phyloP scores from a whole-genome alignment of 2,113 vertebrate genomes.

The Prinia subflava region DNA sequence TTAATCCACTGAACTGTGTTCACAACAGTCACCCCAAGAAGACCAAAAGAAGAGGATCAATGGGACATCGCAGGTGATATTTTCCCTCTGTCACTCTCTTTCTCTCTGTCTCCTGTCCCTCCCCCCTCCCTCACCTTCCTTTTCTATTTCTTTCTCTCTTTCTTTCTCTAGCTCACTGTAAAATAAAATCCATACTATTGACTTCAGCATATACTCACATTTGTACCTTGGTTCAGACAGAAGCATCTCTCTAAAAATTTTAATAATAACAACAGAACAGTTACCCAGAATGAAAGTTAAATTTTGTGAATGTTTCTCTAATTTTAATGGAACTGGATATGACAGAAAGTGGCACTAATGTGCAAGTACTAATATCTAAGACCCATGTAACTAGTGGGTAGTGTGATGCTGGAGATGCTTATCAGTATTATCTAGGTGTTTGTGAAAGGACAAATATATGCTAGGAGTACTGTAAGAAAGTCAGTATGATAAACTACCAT shows the following conservation, averaged over 20 bases:
- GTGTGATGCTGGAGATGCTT: not conserved
- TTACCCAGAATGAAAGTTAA: not conserved
- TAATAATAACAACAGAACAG: rapidly evolving
- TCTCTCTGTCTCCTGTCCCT: not conserved
- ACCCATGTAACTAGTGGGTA: not conserved
- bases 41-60: not conserved
- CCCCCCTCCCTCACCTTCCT: rapidly evolving
- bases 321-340: not conserved
- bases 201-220: not conserved
- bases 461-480: not conserved
- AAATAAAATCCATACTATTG: not conserved
- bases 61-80: not conserved
- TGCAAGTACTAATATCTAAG: not conserved
- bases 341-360: not conserved
- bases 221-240: not conserved
- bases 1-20: not conserved
- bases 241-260: not conserved
- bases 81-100: not conserved
- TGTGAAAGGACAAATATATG: not conserved
- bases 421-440: not conserved
- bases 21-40: not conserved
- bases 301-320: not conserved
- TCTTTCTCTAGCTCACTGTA: not conserved
- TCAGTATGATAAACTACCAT: not conserved
- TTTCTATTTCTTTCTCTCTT: not conserved